Conservation (phyloP, 2,888 invertebrate genomes). For the Odontothrips loti region DNA sequence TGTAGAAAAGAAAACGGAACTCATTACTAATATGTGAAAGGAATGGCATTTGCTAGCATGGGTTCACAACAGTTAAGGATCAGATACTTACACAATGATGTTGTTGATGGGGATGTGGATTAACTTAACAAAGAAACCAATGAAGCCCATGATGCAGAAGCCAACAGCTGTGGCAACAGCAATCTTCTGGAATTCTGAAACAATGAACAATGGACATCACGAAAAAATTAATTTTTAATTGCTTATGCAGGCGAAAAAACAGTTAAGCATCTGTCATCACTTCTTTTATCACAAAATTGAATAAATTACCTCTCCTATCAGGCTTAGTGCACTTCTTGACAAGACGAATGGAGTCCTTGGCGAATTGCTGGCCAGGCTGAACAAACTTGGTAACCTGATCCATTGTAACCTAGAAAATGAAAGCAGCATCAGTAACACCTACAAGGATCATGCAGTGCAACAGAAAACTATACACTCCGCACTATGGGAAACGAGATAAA, state of each 20-base stretch:
- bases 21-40: too few species aligned
- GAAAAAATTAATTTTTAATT: neutral
- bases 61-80: too few species aligned
- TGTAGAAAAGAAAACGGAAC: neutral
- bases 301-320: conserved; percentile 84
- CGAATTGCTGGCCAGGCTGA: conserved; percentile 93
- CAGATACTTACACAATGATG: conserved; percentile 79
- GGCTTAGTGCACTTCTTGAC: conserved; percentile 99
- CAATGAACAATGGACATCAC: conserved; percentile 37
- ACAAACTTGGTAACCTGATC: conserved; percentile 94
- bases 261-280: neutral
- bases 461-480: neutral
- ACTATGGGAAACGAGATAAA: neutral
- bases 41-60: too few species aligned
- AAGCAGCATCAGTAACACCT: neutral
- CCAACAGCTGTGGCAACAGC: conserved; percentile 99
- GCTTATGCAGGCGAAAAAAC: neutral
- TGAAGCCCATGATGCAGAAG: conserved; percentile 99
- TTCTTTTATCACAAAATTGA: conserved; percentile 28
- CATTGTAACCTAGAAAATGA: conserved; percentile 57
- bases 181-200: conserved; percentile 97
- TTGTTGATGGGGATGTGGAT: conserved; percentile 99
- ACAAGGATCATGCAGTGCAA: neutral
- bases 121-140: conserved; percentile 98
- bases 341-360: conserved; percentile 96